Percentiles rank a stretch among this genome's conserved stretches.
These are phyloP conservation scores for Sus scrofa DNA, from an alignment of 2,113 vertebrate genomes.

Conservation along the genomic window DNA sequence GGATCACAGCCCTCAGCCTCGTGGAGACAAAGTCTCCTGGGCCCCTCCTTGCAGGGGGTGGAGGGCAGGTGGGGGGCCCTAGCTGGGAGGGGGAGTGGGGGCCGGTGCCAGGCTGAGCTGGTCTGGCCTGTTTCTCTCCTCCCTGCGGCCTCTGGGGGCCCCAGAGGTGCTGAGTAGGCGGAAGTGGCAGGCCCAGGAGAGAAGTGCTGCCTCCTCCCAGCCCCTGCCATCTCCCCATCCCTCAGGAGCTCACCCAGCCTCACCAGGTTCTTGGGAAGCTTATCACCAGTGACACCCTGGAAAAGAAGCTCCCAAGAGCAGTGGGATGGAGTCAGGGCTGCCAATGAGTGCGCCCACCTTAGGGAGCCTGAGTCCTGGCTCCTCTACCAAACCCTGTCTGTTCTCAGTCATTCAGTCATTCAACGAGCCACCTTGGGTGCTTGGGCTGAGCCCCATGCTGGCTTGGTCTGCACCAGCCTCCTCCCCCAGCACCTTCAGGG, in stretches of 20 bases:
- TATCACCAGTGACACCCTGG: background rate
- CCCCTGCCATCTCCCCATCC: background rate
- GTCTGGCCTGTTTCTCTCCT: constrained; percentile 75
- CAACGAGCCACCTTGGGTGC: background rate
- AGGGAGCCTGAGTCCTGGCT: background rate
- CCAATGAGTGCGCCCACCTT: background rate
- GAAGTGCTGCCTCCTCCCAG: background rate
- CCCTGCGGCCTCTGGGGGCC: background rate
- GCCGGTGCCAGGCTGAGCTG: constrained; percentile 67
- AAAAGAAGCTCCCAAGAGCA: background rate
- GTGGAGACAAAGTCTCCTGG: constrained; percentile 75
- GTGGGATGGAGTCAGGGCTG: background rate
- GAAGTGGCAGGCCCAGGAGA: background rate
- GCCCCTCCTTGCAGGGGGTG: constrained; percentile 50
- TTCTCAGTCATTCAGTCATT: background rate
- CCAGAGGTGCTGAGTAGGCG: constrained; percentile 37
- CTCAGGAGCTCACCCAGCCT: background rate
- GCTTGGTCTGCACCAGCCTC: background rate
- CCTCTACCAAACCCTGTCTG: background rate
- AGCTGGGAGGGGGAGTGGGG: background rate
- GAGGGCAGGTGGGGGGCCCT: background rate
- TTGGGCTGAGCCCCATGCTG: background rate
- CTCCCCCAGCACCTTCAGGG: background rate
- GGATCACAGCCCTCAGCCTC: constrained; percentile 68
- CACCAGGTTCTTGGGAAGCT: background rate